Conservation (phyloP, 2,888 invertebrate species). For the Cantharis lateralis region DNA sequence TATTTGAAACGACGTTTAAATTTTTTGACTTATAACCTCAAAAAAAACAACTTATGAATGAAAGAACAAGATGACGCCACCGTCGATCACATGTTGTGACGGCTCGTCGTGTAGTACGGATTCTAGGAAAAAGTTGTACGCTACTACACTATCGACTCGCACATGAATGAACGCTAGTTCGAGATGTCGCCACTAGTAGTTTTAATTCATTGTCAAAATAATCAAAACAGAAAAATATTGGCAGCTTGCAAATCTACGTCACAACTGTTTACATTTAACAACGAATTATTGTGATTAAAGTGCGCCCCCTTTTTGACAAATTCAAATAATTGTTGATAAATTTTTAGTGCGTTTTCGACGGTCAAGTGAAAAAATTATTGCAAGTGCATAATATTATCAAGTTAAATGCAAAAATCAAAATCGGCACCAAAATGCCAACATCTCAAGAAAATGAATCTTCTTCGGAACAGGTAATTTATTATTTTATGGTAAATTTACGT, state of each 20-base stretch:
- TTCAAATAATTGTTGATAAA: neutral
- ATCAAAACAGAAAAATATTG: neutral
- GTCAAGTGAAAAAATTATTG: neutral
- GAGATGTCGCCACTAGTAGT: neutral
- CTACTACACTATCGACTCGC: neutral
- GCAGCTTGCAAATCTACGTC: neutral
- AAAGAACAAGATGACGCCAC: neutral
- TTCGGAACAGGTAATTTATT: constrained; percentile 10
- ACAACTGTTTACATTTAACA: neutral
- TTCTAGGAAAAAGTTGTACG: neutral
- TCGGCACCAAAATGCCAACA: constrained; percentile 12
- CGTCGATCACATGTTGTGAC: too few relatives aligned
- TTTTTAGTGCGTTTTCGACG: neutral
- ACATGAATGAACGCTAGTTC: neutral
- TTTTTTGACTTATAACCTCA: neutral
- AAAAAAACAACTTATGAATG: neutral
- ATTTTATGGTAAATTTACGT: neutral
- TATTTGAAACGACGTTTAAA: neutral
- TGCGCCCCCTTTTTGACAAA: neutral
- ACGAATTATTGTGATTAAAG: neutral
- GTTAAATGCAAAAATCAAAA: constrained; percentile 2
- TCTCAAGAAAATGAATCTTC: constrained; percentile 3
- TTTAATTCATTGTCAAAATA: neutral
- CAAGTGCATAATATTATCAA: neutral
- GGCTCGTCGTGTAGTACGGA: too few relatives aligned